A percentile compares a stretch with the other conserved stretches of the same genome.
phyloP scores from a whole-genome alignment of 2,797 vertebrate species.

The Silurus lanzhouensis region DNA sequence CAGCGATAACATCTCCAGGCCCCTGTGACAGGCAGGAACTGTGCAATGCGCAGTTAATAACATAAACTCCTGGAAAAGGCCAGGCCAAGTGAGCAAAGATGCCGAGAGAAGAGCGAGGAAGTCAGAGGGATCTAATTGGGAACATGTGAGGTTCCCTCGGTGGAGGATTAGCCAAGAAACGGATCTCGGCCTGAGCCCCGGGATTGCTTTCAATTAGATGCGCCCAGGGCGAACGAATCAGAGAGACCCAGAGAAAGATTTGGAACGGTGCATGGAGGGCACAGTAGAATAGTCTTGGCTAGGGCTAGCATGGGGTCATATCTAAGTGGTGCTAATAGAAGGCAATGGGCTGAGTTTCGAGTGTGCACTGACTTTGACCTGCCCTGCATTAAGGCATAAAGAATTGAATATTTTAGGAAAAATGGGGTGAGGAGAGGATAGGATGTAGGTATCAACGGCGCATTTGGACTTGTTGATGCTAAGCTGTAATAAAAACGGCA shows the following conservation, averaged over 20 bases:
- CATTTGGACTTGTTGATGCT: conserved; percentile 19
- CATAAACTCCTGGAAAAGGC: conserved; percentile 84
- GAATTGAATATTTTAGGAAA: conserved; percentile 13
- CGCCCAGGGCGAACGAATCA: conserved; percentile 88
- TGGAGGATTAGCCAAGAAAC: conserved; percentile 95
- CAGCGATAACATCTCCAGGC: conserved; percentile 96
- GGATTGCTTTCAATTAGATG: conserved; percentile 99
- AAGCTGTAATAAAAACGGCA: conserved; percentile 53
- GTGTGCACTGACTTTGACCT: neutral
- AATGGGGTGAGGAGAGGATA: neutral
- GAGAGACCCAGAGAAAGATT: conserved; percentile 83
- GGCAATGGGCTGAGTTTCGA: conserved; percentile 39
- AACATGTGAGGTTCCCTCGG: conserved; percentile 96
- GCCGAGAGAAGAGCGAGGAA: conserved; percentile 71
- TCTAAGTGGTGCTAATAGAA: conserved; percentile 71
- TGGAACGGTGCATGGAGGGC: conserved; percentile 72
- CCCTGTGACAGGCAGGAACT: conserved; percentile 98
- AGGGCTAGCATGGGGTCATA: conserved; percentile 69
- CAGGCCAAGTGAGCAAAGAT: conserved; percentile 46
- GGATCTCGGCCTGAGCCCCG: conserved; percentile 87
- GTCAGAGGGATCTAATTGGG: conserved; percentile 94
- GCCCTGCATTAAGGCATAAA: conserved; percentile 23
- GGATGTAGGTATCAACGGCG: neutral
- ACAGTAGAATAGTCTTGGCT: conserved; percentile 60
- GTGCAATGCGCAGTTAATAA: conserved; percentile 95